Evolutionary conservation across 1,140 invertebrate genomes (phyloP), one percentile per base, ranked within the genome.

Genomic region (Cylas formicarius): DNA sequence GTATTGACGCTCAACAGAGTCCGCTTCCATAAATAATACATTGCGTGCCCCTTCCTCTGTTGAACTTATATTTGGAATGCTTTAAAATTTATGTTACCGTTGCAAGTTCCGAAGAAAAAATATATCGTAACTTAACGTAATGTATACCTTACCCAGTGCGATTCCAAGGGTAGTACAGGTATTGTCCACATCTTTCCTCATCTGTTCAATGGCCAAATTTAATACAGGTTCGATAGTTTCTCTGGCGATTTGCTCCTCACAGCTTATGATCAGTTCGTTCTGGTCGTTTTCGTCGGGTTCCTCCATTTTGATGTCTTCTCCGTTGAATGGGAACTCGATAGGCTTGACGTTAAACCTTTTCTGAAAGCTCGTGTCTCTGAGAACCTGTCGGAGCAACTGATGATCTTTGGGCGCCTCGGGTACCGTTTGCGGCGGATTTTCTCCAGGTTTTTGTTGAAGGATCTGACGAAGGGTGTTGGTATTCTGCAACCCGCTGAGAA

Each of bases 121-220:
- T n/a, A n/a, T n/a, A n/a, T n/a, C n/a, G n/a, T n/a, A n/a, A 34
- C 14, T 2, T 34, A 34, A 34, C 14, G 19, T 18, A 10, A 31
- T 17, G 3, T 26, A 21, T 20, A 20, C 46, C 78, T 81, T 68
- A 91, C 88, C 87, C 67, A 82, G 78, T 61, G 87, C 84, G 65
- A 92, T 91, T 58, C 83, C 84, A 49, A 91, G 74, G 39, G 84
- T 76, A 3, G 78, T 77, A 62, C 87, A 91, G 2, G 86, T 88
- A 56, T 81, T 83, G 53, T 86, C 80, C 21, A 90, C 85, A 61
- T 90, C 87, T 54, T 82, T 81, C 46, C 85, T 81, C 41, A 87
- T 78, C 59, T 90, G 84, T 55, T 90, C 86, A 52, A 90, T 84
- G 4, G 86, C 87, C 60, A 91, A 69, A 39, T 80, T 86, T 14